Evolutionary conservation across 2,888 invertebrate species (phyloP).

Genomic region (Hypolimnas misippus): DNA sequence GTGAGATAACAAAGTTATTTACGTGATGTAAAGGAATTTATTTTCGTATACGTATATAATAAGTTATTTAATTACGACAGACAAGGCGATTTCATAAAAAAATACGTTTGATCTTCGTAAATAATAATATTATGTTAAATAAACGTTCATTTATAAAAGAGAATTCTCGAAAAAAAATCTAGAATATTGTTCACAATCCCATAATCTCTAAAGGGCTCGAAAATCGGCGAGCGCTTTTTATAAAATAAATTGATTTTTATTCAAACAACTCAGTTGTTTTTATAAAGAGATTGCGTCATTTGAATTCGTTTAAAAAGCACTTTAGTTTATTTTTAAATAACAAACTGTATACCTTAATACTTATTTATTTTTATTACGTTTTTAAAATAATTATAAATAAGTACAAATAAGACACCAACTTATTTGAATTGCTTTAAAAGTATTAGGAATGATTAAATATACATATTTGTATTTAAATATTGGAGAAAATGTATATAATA

Average conservation of each 20-base stretch:
- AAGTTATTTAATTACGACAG: conserved; percentile 3
- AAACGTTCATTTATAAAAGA: not conserved
- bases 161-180: conserved; percentile 3
- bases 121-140: not conserved
- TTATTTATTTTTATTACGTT: too few relatives aligned
- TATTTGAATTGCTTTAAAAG: too few relatives aligned
- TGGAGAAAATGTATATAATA: too few relatives aligned
- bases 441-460: too few relatives aligned
- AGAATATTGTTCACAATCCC: not conserved
- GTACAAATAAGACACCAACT: too few relatives aligned
- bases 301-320: not conserved
- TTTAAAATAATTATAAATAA: too few relatives aligned
- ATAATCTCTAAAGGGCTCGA: conserved; percentile 18
- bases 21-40: not conserved
- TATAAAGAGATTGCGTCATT: not conserved
- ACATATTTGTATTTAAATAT: too few relatives aligned
- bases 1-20: conserved; percentile 9
- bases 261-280: conserved; percentile 4
- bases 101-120: conserved; percentile 7
- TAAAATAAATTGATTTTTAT: conserved; percentile 24
- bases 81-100: not conserved
- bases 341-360: not conserved
- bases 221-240: conserved; percentile 26
- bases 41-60: not conserved
- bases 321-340: not conserved